Conservation (phyloP, 1,140 invertebrate genomes). For the Heliconius melpomene region DNA sequence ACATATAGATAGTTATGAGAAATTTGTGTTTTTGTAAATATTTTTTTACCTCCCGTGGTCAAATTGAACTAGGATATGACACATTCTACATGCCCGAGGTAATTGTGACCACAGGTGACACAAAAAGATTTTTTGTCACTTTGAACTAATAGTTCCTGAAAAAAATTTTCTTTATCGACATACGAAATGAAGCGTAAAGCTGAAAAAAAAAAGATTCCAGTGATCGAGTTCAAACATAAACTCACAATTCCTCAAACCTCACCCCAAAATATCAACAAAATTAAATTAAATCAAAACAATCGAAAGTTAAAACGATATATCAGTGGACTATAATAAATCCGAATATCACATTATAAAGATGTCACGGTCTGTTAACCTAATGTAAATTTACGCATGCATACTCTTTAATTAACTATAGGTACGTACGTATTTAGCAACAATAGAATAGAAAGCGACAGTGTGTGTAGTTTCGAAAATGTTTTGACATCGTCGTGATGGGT, state of each 20-base stretch:
- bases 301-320: not conserved
- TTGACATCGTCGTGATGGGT: not conserved
- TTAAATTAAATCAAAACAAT: not conserved
- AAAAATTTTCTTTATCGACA: too few relatives aligned
- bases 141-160: too few relatives aligned
- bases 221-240: not conserved
- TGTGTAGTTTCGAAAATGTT: not conserved
- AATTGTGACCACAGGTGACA: too few relatives aligned
- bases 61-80: too few relatives aligned
- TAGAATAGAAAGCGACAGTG: not conserved
- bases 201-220: too few relatives aligned
- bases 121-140: too few relatives aligned
- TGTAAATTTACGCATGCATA: constrained; percentile 15
- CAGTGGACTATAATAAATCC: not conserved
- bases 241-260: not conserved
- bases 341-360: constrained; percentile 12
- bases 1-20: not conserved
- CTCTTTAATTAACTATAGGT: constrained; percentile 1
- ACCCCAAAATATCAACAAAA: not conserved
- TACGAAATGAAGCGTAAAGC: too few relatives aligned
- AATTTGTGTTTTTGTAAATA: not conserved
- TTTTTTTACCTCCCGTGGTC: too few relatives aligned
- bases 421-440: not conserved
- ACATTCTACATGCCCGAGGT: too few relatives aligned
- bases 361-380: constrained; percentile 19